phyloP scores from a whole-genome alignment of 2,113 vertebrate genomes.

The Tetraodon nigroviridis region DNA sequence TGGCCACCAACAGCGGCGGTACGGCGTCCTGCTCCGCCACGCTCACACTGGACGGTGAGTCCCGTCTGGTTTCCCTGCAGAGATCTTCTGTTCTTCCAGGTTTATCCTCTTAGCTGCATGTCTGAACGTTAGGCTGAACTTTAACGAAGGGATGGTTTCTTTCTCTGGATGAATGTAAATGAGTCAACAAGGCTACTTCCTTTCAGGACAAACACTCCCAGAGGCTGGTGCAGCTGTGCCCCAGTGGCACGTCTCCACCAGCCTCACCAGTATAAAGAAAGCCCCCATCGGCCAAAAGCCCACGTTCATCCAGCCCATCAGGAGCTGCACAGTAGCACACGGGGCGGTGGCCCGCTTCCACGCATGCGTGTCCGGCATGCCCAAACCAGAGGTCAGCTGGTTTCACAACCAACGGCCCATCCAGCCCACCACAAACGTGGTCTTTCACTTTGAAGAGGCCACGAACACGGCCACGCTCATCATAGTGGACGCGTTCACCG shows the following conservation, averaged over 20 bases:
- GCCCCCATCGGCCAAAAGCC: slow-evolving; percentile 82
- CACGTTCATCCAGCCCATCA: slow-evolving; percentile 85
- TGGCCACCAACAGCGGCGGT: slow-evolving; percentile 85
- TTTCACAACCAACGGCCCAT: slow-evolving; percentile 84
- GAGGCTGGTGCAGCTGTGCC: slow-evolving; percentile 75
- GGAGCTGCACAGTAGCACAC: slow-evolving; percentile 79
- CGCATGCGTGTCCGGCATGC: slow-evolving; percentile 80
- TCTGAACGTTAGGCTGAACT: neutral
- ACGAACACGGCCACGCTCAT: slow-evolving; percentile 86
- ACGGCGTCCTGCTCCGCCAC: slow-evolving; percentile 87
- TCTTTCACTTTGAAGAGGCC: slow-evolving; percentile 89
- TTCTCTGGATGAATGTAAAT: neutral
- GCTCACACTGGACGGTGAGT: slow-evolving; percentile 85
- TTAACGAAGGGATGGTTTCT: neutral
- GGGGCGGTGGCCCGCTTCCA: slow-evolving; percentile 90
- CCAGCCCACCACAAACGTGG: slow-evolving; percentile 81
- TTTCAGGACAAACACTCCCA: slow-evolving; percentile 81
- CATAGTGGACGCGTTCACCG: slow-evolving; percentile 87
- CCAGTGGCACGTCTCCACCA: slow-evolving; percentile 76
- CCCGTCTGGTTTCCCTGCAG: neutral
- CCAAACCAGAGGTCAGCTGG: slow-evolving; percentile 86
- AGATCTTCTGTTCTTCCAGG: too few relatives aligned
- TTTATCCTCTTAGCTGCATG: neutral
- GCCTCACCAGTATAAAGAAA: slow-evolving; percentile 74
- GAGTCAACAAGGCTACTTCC: slow-evolving; percentile 75